These are phyloP conservation scores for Drosophila nebulosa DNA, from an alignment of 1,140 invertebrate genomes.

Conservation along the genomic window DNA sequence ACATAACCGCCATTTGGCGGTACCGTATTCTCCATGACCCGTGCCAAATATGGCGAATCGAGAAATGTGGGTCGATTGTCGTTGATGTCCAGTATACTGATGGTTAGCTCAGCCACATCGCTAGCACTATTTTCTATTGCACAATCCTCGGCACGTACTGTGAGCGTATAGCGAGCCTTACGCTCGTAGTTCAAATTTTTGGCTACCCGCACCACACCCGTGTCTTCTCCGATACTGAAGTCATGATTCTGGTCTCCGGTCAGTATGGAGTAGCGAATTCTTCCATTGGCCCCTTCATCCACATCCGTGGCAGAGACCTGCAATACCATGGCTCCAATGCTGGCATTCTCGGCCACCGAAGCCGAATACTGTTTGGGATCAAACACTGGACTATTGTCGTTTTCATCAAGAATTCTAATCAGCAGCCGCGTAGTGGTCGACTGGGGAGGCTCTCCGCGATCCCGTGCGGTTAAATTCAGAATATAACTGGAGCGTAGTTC, in stretches of 20 bases:
- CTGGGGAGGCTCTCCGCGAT: conserved; percentile 92
- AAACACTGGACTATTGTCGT: conserved; percentile 96
- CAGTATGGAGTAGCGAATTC: conserved; percentile 92
- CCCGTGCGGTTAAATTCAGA: conserved; percentile 90
- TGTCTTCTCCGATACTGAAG: conserved; percentile 94
- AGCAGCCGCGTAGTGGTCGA: conserved; percentile 86
- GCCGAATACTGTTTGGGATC: conserved; percentile 93
- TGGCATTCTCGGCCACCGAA: conserved; percentile 95
- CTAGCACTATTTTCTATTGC: conserved; percentile 79
- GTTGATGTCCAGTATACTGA: conserved; percentile 93
- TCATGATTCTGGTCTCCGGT: conserved; percentile 95
- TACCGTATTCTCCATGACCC: conserved; percentile 95
- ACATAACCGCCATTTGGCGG: conserved; percentile 89
- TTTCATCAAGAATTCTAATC: conserved; percentile 93
- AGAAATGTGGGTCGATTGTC: conserved; percentile 96
- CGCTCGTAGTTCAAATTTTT: conserved; percentile 96
- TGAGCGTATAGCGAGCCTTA: conserved; percentile 90
- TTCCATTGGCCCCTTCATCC: conserved; percentile 93
- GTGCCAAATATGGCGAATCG: conserved; percentile 93
- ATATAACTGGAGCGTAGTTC: conserved; percentile 92
- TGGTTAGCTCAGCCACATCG: conserved; percentile 87
- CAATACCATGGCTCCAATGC: conserved; percentile 93
- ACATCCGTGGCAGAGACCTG: conserved; percentile 95
- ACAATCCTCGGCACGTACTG: conserved; percentile 93
- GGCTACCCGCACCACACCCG: conserved; percentile 92